A percentile compares a stretch with the other conserved stretches of the same genome.
Conservation (phyloP, 2,888 invertebrate species). For the Blastobasis lacticolella region DNA sequence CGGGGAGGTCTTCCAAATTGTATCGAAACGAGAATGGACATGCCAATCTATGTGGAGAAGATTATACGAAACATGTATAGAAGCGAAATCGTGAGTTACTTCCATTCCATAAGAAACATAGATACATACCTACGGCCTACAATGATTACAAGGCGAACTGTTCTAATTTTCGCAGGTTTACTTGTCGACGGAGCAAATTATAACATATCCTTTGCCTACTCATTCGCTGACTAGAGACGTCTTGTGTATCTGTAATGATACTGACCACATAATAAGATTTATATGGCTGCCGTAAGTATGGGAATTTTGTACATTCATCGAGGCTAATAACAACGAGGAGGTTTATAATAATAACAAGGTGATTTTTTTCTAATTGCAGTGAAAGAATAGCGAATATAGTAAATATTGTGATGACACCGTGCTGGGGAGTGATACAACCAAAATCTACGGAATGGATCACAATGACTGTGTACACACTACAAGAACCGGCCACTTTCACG, state of each 20-base stretch:
- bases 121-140: no score
- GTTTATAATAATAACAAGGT: no score
- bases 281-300: constrained; percentile 65
- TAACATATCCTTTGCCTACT: constrained; percentile 52
- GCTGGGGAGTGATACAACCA: constrained; percentile 62
- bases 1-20: constrained; percentile 64
- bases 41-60: constrained; percentile 48
- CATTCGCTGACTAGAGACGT: constrained; percentile 58
- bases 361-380: constrained; percentile 20
- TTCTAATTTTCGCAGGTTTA: constrained; percentile 34
- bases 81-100: constrained; percentile 36
- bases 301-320: no score
- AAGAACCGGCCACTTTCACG: constrained; percentile 65
- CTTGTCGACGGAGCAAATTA: constrained; percentile 53
- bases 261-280: constrained; percentile 52
- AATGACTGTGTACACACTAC: constrained; percentile 60
- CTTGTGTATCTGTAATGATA: constrained; percentile 55
- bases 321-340: no score
- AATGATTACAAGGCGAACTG: no score
- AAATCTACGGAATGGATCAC: constrained; percentile 59
- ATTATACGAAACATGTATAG: constrained; percentile 43
- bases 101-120: no score
- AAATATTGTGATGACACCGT: constrained; percentile 64
- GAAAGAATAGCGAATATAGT: constrained; percentile 61
- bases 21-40: constrained; percentile 52